These are phyloP conservation scores for Eueides isabella DNA, from an alignment of 1,140 invertebrate species.

Conservation along the genomic window DNA sequence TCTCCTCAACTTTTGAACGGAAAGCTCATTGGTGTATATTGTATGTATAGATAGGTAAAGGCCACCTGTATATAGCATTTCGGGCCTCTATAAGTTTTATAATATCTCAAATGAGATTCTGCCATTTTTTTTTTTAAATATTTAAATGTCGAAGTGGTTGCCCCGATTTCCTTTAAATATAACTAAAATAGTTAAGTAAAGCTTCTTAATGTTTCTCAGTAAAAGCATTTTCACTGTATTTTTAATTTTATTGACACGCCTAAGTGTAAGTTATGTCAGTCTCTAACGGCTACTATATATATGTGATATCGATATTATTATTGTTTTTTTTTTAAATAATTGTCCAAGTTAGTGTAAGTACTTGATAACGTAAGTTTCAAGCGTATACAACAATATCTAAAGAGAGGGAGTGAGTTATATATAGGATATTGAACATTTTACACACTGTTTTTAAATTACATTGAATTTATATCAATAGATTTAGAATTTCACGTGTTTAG, in stretches of 20 bases:
- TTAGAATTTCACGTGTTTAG: conserved; percentile 36
- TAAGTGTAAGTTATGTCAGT: conserved; percentile 37
- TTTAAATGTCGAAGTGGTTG: neutral
- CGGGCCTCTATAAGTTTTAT: conserved; percentile 49
- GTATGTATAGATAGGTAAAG: conserved; percentile 64
- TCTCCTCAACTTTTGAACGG: conserved; percentile 59
- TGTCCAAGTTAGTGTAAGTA: conserved; percentile 61
- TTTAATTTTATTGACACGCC: conserved; percentile 14
- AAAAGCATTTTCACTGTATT: conserved; percentile 15
- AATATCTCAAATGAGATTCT: conserved; percentile 33
- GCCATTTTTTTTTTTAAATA: conserved; percentile 30
- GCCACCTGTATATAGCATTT: conserved; percentile 70
- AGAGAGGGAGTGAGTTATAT: neutral
- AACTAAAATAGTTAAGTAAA: conserved; percentile 12
- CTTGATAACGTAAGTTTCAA: conserved; percentile 7
- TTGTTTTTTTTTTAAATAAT: conserved; percentile 70
- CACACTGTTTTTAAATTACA: conserved; percentile 40
- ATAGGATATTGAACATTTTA: conserved; percentile 36
- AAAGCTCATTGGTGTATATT: conserved; percentile 51
- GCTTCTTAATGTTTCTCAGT: conserved; percentile 7
- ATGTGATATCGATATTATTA: conserved; percentile 67
- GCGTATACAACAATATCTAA: conserved; percentile 1
- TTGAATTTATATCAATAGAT: conserved; percentile 49
- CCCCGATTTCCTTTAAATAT: conserved; percentile 4
- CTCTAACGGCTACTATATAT: conserved; percentile 48